Conservation (phyloP, 92 coral and sea anemone genomes). For the Porites lobata region DNA sequence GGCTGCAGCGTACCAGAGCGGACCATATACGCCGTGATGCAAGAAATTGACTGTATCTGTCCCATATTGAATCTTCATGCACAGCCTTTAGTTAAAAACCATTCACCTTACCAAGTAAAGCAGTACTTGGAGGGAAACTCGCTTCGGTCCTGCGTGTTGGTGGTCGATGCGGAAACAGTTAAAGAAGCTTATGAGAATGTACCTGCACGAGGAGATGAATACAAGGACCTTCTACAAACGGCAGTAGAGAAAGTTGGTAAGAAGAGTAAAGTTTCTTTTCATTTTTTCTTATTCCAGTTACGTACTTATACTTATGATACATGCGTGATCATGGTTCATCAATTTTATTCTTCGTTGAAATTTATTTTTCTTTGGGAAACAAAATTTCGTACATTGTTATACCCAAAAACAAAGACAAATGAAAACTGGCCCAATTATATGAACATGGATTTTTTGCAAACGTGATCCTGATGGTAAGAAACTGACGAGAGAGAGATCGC, state of each 20-base stretch:
- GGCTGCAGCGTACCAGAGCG: background rate
- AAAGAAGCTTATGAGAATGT: background rate
- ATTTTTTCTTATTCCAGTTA: too few relatives aligned
- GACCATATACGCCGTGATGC: background rate
- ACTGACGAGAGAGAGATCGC: too few relatives aligned
- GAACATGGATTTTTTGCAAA: too few relatives aligned
- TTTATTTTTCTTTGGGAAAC: too few relatives aligned
- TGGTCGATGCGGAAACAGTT: background rate
- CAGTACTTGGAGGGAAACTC: background rate
- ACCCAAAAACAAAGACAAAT: too few relatives aligned
- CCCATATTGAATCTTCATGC: background rate
- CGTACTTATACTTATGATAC: too few relatives aligned
- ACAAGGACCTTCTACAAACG: background rate
- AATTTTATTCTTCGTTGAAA: too few relatives aligned
- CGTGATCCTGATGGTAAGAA: too few relatives aligned
- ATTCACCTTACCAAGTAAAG: background rate
- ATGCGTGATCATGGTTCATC: too few relatives aligned
- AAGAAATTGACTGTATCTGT: background rate
- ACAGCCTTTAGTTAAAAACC: background rate
- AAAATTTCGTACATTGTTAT: too few relatives aligned
- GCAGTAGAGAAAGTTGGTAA: background rate
- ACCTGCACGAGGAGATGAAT: background rate
- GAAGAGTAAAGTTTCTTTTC: background rate
- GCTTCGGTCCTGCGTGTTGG: background rate
- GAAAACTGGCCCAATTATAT: too few relatives aligned